A percentile compares a stretch with the other conserved stretches of the same genome.
phyloP scores from a whole-genome alignment of 2,797 vertebrate species.

The Adelosebastes latens region DNA sequence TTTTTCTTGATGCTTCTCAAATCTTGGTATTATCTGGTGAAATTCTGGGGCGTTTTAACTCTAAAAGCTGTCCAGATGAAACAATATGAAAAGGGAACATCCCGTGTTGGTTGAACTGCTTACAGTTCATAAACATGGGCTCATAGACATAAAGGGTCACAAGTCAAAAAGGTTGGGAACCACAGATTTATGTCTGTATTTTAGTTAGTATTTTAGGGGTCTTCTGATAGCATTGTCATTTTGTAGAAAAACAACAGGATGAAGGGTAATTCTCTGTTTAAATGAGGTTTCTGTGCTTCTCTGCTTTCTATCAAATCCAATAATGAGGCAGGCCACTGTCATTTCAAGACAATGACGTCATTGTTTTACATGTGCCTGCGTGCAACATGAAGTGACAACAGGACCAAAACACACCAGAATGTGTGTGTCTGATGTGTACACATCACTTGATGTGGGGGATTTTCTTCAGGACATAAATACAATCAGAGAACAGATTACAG shows the following conservation, averaged over 20 bases:
- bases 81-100: not conserved
- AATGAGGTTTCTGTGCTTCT: not conserved
- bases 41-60: not conserved
- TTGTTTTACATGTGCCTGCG: slow-evolving; percentile 17
- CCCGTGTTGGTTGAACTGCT: not conserved
- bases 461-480: slow-evolving; percentile 60
- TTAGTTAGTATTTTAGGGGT: not conserved
- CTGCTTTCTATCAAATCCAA: slow-evolving; percentile 8
- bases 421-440: slow-evolving; percentile 33
- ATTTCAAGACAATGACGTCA: slow-evolving; percentile 18
- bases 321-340: slow-evolving; percentile 27
- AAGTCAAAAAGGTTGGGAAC: not conserved
- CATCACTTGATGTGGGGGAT: slow-evolving; percentile 37
- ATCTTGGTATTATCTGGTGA: not conserved
- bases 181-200: not conserved
- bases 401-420: slow-evolving; percentile 3
- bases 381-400: slow-evolving; percentile 34
- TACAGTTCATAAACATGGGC: not conserved
- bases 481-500: slow-evolving; percentile 63
- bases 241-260: not conserved
- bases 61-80: not conserved
- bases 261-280: not conserved
- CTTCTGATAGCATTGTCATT: not conserved
- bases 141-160: not conserved
- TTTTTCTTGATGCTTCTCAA: not conserved